phyloP scores from a whole-genome alignment of 2,113 vertebrate species.

The Pedetes capensis region DNA sequence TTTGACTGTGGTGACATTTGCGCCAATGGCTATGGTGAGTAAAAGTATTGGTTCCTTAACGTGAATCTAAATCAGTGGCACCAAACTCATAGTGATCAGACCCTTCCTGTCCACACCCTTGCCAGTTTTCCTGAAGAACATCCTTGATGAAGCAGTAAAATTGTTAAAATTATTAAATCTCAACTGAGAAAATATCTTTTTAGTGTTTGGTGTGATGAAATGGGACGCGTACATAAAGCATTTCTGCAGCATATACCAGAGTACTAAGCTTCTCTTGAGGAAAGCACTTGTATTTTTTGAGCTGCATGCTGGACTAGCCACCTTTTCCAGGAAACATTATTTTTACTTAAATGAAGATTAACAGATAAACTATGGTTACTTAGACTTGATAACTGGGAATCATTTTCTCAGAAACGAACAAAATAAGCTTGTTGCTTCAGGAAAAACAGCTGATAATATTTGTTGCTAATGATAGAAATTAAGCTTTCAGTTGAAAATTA shows the following conservation, averaged over 20 bases:
- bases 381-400: background rate
- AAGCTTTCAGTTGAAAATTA: background rate
- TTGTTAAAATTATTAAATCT: background rate
- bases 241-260: background rate
- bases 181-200: background rate
- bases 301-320: background rate
- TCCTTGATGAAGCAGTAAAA: background rate
- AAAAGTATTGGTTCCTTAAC: background rate
- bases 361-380: background rate
- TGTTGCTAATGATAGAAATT: slow-evolving; percentile 6
- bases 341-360: slow-evolving; percentile 22
- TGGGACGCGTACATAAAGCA: background rate
- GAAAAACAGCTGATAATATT: background rate
- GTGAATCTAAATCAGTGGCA: background rate
- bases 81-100: background rate
- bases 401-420: background rate
- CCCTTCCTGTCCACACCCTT: background rate
- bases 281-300: background rate
- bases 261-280: background rate
- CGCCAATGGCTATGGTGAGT: background rate
- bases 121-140: background rate
- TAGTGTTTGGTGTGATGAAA: background rate
- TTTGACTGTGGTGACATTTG: background rate
- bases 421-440: slow-evolving; percentile 1
- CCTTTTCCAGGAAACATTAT: background rate